Evolutionary conservation across 2,888 invertebrate genomes (phyloP), one percentile per base, ranked within the genome.

Genomic region (Leptopilina syphax): DNA sequence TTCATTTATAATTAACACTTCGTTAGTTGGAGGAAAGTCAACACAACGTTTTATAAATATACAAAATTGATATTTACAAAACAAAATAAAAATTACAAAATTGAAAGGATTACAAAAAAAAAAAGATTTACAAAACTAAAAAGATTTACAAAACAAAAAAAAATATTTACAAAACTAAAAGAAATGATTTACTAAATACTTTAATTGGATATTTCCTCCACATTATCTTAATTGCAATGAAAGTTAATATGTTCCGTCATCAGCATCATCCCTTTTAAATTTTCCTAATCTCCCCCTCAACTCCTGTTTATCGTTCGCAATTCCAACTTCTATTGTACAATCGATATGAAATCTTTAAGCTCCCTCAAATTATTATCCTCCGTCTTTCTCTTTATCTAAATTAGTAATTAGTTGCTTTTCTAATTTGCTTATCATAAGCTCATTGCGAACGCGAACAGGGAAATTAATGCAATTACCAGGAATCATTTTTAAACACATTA

Each of bases 371-470:
- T 73, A 73, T 73, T 73, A 57, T 24, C 9, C 3, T n/a, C 57
- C 8, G 13, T 18, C 10, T 24, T 6, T 73, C n/a, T 1, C 34
- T 13, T 57, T 73, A 73, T 73, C 73, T 41, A 27, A 9, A 34
- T 18, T 34, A 27, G 54, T 73, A 73, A 73, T 44, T 44, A 44
- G 1, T 73, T 73, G 12, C 73, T 8, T 57, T 73, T 8, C 57
- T 73, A 73, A 73, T 73, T 73, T 34, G 73, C 34, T 73, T 57
- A 57, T 73, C 57, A 73, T n/a, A 34, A 73, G 34, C 73, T 57
- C 13, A 70, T 24, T 13, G 70, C 13, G 27, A 27, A 34, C 9
- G 18, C 47, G 7, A 47, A 10, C 10, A 50, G 10, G 50, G 9
- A 10, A 50, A 50, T 50, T 9, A 10, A 50, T 50, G 50, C 50